Conservation (phyloP, 2,888 invertebrate genomes). For the Minunthozetes semirufus region DNA sequence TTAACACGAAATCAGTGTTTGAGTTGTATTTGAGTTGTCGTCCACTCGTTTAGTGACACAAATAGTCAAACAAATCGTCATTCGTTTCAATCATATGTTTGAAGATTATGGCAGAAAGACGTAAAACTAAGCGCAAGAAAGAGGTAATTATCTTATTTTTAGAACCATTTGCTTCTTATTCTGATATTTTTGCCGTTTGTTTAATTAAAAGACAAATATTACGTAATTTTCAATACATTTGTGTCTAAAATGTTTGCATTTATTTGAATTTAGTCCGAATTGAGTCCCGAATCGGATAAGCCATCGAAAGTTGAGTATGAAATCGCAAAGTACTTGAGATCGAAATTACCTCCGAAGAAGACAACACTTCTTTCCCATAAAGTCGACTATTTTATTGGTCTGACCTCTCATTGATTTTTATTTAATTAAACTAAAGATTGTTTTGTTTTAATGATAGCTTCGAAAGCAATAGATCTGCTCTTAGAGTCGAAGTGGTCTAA, state of each 20-base stretch:
- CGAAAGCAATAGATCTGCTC: slow-evolving; percentile 82
- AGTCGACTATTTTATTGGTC: slow-evolving; percentile 92
- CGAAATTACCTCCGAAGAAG: slow-evolving; percentile 86
- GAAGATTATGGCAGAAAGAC: slow-evolving; percentile 37
- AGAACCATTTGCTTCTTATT: not conserved
- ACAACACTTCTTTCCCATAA: slow-evolving; percentile 93
- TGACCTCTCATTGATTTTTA: slow-evolving; percentile 38
- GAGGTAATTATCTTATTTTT: slow-evolving; percentile 35
- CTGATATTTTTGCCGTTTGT: not conserved
- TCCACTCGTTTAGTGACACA: not conserved
- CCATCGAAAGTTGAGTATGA: slow-evolving; percentile 76
- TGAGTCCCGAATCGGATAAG: slow-evolving; percentile 31
- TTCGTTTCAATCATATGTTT: not conserved
- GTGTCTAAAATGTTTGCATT: too few species aligned
- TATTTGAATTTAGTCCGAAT: not conserved
- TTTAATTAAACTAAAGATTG: slow-evolving; percentile 18
- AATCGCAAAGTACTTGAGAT: slow-evolving; percentile 87
- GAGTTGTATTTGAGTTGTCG: slow-evolving; percentile 36
- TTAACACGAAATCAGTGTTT: slow-evolving; percentile 36
- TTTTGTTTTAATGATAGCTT: slow-evolving; percentile 46
- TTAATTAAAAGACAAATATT: not conserved
- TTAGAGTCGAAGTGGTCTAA: slow-evolving; percentile 83
- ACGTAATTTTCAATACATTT: too few species aligned
- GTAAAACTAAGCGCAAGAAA: slow-evolving; percentile 40
- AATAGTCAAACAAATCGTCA: not conserved